These are phyloP conservation scores for Anthopleura sola DNA, from an alignment of 64 coral and sea anemone species.

Conservation along the genomic window DNA sequence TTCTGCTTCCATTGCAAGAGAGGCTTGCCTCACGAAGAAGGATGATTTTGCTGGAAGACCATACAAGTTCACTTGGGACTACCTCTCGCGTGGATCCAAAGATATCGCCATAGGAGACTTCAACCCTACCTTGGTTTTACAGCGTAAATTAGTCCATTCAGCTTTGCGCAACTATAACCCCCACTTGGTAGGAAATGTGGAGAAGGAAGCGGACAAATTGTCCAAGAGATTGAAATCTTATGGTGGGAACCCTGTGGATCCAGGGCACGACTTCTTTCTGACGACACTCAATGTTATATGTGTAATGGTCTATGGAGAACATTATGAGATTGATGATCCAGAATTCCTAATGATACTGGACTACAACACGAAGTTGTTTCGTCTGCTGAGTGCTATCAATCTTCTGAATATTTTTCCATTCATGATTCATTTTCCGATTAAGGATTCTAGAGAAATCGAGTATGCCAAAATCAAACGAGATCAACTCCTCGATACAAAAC, in stretches of 20 bases:
- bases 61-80: conserved; percentile 31
- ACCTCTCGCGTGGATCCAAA: conserved; percentile 25
- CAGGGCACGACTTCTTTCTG: conserved; percentile 35
- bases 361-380: background rate
- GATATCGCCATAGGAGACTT: conserved; percentile 50
- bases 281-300: conserved; percentile 56
- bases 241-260: conserved; percentile 36
- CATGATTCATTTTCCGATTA: conserved; percentile 38
- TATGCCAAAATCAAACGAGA: background rate
- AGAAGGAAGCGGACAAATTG: conserved; percentile 27
- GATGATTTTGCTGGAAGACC: conserved; percentile 49
- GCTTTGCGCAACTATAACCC: conserved; percentile 61
- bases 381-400: conserved; percentile 1
- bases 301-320: conserved; percentile 43
- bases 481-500: conserved; percentile 16
- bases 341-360: conserved; percentile 39
- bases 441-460: conserved; percentile 5
- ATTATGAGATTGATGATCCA: conserved; percentile 43
- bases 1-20: conserved; percentile 30
- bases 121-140: conserved; percentile 38
- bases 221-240: conserved; percentile 18
- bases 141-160: conserved; percentile 60
- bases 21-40: conserved; percentile 43
- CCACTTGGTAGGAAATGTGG: conserved; percentile 11
- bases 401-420: conserved; percentile 44